phyloP scores from a whole-genome alignment of 2,113 vertebrate genomes.

The Peucedramus taeniatus region DNA sequence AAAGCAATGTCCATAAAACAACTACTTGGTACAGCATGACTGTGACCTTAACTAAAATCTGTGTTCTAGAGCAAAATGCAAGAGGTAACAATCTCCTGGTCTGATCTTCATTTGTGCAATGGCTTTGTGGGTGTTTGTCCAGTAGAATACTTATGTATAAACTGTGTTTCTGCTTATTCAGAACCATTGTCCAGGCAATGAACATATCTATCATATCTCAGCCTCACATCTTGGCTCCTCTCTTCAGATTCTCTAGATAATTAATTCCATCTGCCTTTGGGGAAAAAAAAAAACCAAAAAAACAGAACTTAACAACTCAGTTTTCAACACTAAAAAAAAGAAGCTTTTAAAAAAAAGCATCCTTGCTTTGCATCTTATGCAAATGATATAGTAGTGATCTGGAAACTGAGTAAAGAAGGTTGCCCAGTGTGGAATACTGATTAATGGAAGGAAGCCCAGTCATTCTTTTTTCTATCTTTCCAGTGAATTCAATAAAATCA shows the following conservation, averaged over 20 bases:
- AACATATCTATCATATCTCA: slow-evolving; percentile 1
- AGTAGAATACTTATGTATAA: slow-evolving; percentile 24
- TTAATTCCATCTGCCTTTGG: not conserved
- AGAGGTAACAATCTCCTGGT: slow-evolving; percentile 33
- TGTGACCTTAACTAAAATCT: slow-evolving; percentile 40
- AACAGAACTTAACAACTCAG: not conserved
- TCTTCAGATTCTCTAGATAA: slow-evolving; percentile 68
- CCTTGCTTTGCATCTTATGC: not conserved
- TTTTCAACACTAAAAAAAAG: not conserved
- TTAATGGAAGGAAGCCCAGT: slow-evolving; percentile 5
- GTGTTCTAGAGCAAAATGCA: slow-evolving; percentile 37
- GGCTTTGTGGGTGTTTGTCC: slow-evolving; percentile 27
- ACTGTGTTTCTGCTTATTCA: slow-evolving; percentile 71
- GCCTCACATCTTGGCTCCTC: slow-evolving; percentile 51
- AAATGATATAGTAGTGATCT: slow-evolving; percentile 7
- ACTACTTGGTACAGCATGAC: slow-evolving; percentile 37
- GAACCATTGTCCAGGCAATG: slow-evolving; percentile 61
- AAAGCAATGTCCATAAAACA: slow-evolving; percentile 17
- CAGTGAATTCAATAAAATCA: not conserved
- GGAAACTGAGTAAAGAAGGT: slow-evolving; percentile 43
- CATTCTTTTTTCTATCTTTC: slow-evolving; percentile 10
- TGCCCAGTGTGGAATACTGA: not conserved
- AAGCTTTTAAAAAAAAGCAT: not conserved
- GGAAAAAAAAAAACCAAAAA: not conserved
- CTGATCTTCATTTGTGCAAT: slow-evolving; percentile 5